Base-by-base conservation (phyloP, 1,140 invertebrate genomes). In the Delia radicum region DNA sequence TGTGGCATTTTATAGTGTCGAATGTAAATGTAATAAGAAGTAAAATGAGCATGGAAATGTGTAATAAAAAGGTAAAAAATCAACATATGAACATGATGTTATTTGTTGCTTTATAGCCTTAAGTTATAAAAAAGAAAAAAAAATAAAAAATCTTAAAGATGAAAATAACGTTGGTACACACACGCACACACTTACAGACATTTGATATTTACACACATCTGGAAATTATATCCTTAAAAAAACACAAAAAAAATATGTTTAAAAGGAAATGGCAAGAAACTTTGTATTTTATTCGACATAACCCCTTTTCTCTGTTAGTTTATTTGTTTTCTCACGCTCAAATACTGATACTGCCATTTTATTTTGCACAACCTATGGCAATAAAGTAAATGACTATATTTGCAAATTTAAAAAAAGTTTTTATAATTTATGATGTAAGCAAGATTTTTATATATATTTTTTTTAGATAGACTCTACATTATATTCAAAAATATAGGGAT, bases 181-280 rank as follows among this genome's bases (percentile, higher is more conserved):
- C 15, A 37, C 2, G 33, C 8, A 37, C 8, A 37, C 15, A 37
- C 8, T 5, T 15, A n/a, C n/a, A n/a, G n/a, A n/a, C n/a, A 42
- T 42, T 10, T 42, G 37, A 42, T 42, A 13, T 42, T 42, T 42
- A 13, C 37, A 42, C 37, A 42, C n/a, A 42, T 55, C 48, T 55
- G 48, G 48, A n/a, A 21, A 1, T 55, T 55, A 4, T 13, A 7
- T 37, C 33, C 33, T 7, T 37, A 6, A 6, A 6, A n/a, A n/a
- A n/a, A n/a, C n/a, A n/a, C n/a, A n/a, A n/a, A n/a, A n/a, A n/a
- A n/a, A n/a, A n/a, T n/a, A n/a, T n/a, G 12, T 21, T 21, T 21
- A 55, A 21, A 65, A 65, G 62, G 62, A 65, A 65, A 65, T 65
- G 62, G 62, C 27, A 65, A 65, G 62, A 65, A 65, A 13, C 24